Conservation (phyloP, 2,113 vertebrate species). For the Aspiorhynchus laticeps region DNA sequence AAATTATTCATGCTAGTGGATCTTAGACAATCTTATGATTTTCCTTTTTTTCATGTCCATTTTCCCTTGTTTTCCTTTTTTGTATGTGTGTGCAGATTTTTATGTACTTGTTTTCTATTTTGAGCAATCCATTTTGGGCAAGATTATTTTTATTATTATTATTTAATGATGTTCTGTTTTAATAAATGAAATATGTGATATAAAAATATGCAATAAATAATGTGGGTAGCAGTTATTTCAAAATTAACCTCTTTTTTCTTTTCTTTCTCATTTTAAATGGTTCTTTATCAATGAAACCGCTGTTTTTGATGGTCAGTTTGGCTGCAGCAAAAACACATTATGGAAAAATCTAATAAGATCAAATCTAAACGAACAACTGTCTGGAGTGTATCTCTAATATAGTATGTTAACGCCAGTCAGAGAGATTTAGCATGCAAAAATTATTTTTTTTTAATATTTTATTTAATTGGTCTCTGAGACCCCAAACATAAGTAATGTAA, state of each 20-base stretch:
- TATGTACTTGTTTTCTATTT: background rate
- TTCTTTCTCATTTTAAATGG: background rate
- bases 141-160: background rate
- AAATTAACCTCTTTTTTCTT: background rate
- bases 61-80: background rate
- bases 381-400: background rate
- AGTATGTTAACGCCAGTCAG: background rate
- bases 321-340: background rate
- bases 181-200: background rate
- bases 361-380: background rate
- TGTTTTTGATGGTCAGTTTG: background rate
- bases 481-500: conserved; percentile 4
- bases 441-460: background rate
- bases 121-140: background rate
- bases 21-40: conserved; percentile 13
- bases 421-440: background rate
- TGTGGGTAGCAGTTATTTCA: background rate
- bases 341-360: background rate
- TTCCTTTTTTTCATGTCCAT: background rate
- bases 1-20: conserved; percentile 38
- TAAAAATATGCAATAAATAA: background rate
- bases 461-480: background rate
- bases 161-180: background rate
- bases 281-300: background rate
- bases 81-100: background rate